phyloP scores from a whole-genome alignment of 2,797 vertebrate species.

The Nannoperca australis region DNA sequence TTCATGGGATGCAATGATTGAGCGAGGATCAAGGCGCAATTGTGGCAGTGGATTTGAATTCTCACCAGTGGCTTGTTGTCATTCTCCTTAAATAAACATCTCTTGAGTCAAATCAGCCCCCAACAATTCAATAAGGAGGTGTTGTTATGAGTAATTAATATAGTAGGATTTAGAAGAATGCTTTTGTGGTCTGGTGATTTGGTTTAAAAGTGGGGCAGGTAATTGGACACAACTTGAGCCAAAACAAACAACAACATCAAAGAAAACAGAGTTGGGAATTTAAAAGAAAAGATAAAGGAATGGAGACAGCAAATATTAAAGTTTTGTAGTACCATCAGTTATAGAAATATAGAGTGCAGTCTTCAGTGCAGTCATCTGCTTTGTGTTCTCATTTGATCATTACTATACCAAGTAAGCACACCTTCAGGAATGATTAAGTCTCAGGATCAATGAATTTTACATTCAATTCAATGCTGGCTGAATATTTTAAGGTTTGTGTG shows the following conservation, averaged over 20 bases:
- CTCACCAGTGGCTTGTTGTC: constrained; percentile 8
- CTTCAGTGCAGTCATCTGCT: neutral
- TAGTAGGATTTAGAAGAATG: neutral
- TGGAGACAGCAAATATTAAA: neutral
- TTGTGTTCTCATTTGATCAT: neutral
- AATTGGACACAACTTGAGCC: constrained; percentile 13
- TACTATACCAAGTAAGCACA: neutral
- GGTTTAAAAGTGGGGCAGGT: constrained; percentile 11
- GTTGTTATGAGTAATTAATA: constrained; percentile 27
- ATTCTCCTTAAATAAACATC: constrained; percentile 34
- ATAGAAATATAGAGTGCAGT: neutral
- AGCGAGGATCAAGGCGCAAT: constrained; percentile 25
- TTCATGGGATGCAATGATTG: constrained; percentile 30
- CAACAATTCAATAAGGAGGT: constrained; percentile 26
- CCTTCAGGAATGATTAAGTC: neutral
- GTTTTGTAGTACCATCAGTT: neutral
- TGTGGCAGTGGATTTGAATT: constrained; percentile 22
- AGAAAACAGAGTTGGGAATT: neutral
- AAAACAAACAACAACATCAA: constrained; percentile 17
- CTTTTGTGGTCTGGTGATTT: constrained; percentile 26
- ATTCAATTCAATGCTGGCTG: neutral
- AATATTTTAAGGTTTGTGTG: neutral
- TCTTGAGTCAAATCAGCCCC: constrained; percentile 32
- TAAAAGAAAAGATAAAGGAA: neutral
- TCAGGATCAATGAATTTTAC: neutral